phyloP scores from a whole-genome alignment of 2,113 vertebrate genomes.

The Oncorhynchus tshawytscha region DNA sequence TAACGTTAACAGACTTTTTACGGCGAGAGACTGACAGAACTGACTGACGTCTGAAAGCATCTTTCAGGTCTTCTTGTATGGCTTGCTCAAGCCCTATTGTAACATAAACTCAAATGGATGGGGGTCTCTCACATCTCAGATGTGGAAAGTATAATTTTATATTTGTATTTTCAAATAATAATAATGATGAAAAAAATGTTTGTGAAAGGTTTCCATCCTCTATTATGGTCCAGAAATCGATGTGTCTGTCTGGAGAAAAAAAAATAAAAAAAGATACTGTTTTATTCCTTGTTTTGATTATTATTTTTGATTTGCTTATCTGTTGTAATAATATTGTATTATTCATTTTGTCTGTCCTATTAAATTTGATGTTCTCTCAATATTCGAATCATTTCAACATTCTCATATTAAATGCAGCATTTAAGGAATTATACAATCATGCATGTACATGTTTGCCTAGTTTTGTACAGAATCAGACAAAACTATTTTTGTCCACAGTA shows the following conservation, averaged over 20 bases:
- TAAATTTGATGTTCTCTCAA: conserved; percentile 1
- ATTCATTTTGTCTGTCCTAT: background rate
- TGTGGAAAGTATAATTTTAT: conserved; percentile 99
- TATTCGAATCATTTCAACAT: background rate
- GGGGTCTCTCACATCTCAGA: conserved; percentile 99
- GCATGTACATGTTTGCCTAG: too few relatives aligned
- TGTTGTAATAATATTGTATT: background rate
- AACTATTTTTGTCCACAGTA: too few relatives aligned
- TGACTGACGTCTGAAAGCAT: conserved; percentile 84
- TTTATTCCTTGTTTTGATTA: conserved; percentile 64
- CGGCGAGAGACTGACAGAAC: conserved; percentile 74
- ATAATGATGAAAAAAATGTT: conserved; percentile 87
- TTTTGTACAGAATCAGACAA: too few relatives aligned
- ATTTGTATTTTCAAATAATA: conserved; percentile 99
- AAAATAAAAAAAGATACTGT: conserved; percentile 94
- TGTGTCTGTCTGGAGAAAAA: conserved; percentile 95
- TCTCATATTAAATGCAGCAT: background rate
- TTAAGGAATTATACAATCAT: background rate
- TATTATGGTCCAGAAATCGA: conserved; percentile 99
- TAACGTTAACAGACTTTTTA: conserved; percentile 75
- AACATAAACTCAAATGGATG: conserved; percentile 90
- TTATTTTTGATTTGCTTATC: background rate
- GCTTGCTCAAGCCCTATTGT: conserved; percentile 97
- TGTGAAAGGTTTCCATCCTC: conserved; percentile 99
- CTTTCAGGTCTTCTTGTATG: conserved; percentile 98